phyloP scores from a whole-genome alignment of 2,113 vertebrate species.

The Onychostoma macrolepis region DNA sequence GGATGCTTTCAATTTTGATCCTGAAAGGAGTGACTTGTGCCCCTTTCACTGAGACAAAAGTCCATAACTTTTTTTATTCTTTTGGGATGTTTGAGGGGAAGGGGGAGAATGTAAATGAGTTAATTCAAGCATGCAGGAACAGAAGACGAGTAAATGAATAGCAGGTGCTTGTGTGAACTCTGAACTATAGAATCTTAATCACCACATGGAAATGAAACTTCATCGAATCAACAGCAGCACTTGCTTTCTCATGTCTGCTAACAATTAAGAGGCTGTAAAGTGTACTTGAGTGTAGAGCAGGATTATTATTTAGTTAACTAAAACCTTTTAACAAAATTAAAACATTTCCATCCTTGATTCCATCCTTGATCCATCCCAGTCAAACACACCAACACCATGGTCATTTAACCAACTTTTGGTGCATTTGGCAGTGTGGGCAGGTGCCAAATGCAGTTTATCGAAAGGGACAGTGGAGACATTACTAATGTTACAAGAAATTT shows the following conservation, averaged over 20 bases:
- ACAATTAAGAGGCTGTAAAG: too few species aligned
- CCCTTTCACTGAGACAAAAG: conserved; percentile 29
- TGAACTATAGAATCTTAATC: neutral
- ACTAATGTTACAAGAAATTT: neutral
- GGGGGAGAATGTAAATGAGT: neutral
- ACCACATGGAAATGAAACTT: neutral
- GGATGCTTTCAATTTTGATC: conserved; percentile 31
- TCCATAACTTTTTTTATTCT: neutral
- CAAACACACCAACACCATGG: too few species aligned
- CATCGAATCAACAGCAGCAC: neutral
- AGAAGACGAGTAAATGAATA: neutral
- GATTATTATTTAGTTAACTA: too few species aligned
- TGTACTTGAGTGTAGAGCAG: too few species aligned
- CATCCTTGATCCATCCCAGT: too few species aligned
- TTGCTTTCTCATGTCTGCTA: too few species aligned
- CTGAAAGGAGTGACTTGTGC: conserved; percentile 10
- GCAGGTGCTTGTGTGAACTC: neutral
- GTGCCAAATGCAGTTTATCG: too few species aligned
- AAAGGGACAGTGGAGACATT: neutral
- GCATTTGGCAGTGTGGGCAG: too few species aligned
- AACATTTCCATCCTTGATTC: too few species aligned
- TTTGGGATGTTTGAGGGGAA: neutral
- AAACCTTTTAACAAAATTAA: too few species aligned
- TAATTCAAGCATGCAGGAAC: neutral
- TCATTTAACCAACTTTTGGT: too few species aligned